Conservation (phyloP, 1,140 invertebrate genomes). For the Eulimnadia texana region DNA sequence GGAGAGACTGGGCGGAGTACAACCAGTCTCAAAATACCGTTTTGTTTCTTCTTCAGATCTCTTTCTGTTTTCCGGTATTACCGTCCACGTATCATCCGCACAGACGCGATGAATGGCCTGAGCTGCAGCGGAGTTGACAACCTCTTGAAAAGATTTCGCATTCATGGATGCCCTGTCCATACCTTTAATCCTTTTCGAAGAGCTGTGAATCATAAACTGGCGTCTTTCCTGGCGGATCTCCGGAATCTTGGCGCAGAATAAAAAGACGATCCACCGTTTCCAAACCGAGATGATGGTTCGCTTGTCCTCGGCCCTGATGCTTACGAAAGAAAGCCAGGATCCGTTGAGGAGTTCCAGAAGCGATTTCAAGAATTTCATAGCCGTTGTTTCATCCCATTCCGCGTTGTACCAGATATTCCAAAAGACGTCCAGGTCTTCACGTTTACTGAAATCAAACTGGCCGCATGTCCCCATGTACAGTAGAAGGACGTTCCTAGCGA, state of each 20-base stretch:
- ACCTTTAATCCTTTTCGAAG: neutral
- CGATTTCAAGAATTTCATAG: neutral
- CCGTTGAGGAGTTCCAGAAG: neutral
- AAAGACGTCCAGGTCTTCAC: neutral
- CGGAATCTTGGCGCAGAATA: neutral
- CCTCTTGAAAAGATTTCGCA: neutral
- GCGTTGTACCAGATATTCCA: slow-evolving; percentile 2
- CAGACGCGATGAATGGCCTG: neutral
- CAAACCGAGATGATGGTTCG: neutral
- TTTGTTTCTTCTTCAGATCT: neutral
- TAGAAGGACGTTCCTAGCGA: neutral
- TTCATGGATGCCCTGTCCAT: neutral
- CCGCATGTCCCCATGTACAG: neutral
- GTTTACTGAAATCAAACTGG: neutral
- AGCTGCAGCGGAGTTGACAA: neutral
- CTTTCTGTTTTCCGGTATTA: neutral
- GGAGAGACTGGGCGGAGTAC: neutral
- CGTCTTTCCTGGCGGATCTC: neutral
- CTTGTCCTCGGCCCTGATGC: neutral
- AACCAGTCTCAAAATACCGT: neutral
- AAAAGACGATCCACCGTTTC: neutral
- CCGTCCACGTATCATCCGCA: neutral
- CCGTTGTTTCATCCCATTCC: neutral
- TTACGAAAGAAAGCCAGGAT: neutral
- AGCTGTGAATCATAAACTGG: too few species aligned